Evolutionary conservation across 2,797 vertebrate species (phyloP), one percentile per base, ranked within the genome.

Genomic region (Micrastur ruficollis): DNA sequence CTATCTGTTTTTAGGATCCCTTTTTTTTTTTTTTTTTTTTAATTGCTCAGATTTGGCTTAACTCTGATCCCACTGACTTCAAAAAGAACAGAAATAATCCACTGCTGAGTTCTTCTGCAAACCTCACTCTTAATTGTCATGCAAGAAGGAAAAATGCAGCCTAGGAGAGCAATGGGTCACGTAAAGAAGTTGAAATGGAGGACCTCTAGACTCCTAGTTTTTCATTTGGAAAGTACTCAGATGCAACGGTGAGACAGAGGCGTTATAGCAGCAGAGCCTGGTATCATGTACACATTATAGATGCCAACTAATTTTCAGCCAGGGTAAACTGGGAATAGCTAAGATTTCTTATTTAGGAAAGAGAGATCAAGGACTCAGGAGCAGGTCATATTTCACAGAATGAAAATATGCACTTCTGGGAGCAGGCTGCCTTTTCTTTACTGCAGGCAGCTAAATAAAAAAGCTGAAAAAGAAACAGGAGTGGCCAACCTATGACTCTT

Each of bases 381-480:
- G 44, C 34, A 80, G 73, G 31, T 91, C 8, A 0, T 85, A 86
- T 95, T 92, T 95, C 90, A 94, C 26, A 42, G 62, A 70, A 93
- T 86, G 61, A 36, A 88, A 95, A 86, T 62, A 81, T 6, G 20
- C 59, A 47, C 17, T 93, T 70, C 71, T 79, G 86, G 73, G 85
- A 96, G 81, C 68, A 67, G 58, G 42, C 65, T 81, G 82, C 78
- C 62, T 71, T 46, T 96, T 95, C 89, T 88, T 83, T 84, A 81
- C 53, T 91, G 68, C 46, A 61, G 58, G 50, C 83, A 93, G 90
- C 71, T 66, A 75, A 95, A 93, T 83, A 90, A 93, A 93, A 97
- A 94, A 91, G 81, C 90, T 93, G 89, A 89, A 95, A 97, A 96
- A 95, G 79, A 95, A 94, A 78, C 52, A 95, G 72, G 55, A 84